Evolutionary conservation across 2,888 invertebrate species (phyloP).

Genomic region (Matsumyia berberina): DNA sequence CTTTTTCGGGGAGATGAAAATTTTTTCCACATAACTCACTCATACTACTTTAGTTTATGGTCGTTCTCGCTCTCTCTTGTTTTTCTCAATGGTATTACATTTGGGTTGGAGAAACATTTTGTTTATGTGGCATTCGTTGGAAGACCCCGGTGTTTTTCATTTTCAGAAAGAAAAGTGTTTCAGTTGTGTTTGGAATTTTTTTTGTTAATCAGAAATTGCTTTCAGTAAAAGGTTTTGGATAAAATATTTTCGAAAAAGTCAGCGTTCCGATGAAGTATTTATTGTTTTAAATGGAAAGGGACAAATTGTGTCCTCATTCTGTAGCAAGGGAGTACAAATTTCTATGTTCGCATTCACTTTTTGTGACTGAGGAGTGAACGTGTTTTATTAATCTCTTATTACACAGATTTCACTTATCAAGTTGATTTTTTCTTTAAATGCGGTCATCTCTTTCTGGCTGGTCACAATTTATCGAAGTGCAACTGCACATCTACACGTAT

Average conservation of each 20-base stretch:
- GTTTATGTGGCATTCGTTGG: conserved; percentile 80
- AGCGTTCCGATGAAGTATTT: no score
- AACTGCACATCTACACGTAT: conserved; percentile 13
- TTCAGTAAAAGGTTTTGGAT: background rate
- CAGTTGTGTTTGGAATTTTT: background rate
- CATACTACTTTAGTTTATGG: conserved; percentile 12
- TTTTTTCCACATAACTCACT: conserved; percentile 36
- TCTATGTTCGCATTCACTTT: background rate
- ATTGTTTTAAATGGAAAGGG: no score
- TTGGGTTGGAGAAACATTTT: conserved; percentile 69
- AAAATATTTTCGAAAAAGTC: background rate
- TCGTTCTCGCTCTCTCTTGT: conserved; percentile 5
- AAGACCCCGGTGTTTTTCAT: conserved; percentile 57
- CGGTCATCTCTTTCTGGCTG: conserved; percentile 10
- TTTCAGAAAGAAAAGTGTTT: conserved; percentile 10
- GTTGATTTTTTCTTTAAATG: background rate
- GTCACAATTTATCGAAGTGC: conserved; percentile 21
- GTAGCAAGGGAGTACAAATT: background rate
- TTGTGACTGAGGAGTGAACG: background rate
- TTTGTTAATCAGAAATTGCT: background rate
- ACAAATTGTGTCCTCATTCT: no score
- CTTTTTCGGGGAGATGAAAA: conserved; percentile 18
- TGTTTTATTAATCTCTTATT: background rate
- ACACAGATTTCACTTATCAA: conserved; percentile 10
- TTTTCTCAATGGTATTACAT: conserved; percentile 29